Evolutionary conservation across 1,140 invertebrate species (phyloP).

Genomic region (Parapsyche elsis): DNA sequence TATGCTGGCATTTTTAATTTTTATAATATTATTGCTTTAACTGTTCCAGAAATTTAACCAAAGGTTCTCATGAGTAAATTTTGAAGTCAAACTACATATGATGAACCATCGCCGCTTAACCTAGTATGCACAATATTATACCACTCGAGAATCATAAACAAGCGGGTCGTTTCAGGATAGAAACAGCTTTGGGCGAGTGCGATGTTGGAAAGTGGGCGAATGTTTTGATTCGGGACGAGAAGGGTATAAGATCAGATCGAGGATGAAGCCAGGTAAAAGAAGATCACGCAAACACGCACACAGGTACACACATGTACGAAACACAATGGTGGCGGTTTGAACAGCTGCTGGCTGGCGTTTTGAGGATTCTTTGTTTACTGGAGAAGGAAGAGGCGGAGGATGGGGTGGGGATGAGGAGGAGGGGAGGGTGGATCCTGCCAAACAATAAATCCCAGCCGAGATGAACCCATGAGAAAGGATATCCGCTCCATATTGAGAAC

Average conservation of each 20-base stretch:
- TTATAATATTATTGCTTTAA: too few species aligned
- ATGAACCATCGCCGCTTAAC: too few species aligned
- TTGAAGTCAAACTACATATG: too few species aligned
- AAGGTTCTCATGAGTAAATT: too few species aligned
- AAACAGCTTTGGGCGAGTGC: too few species aligned
- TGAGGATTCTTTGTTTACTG: conserved; percentile 48
- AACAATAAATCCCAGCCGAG: conserved; percentile 12
- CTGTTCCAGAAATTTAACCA: too few species aligned
- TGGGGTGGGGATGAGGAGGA: neutral
- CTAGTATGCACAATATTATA: too few species aligned
- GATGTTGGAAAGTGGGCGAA: neutral
- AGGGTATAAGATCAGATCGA: neutral
- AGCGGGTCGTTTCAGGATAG: too few species aligned
- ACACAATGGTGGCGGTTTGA: conserved; percentile 37
- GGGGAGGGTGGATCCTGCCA: neutral
- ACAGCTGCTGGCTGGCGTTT: conserved; percentile 42
- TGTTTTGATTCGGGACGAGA: neutral
- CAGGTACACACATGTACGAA: neutral
- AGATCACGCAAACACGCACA: conserved; percentile 31
- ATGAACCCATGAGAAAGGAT: conserved; percentile 47
- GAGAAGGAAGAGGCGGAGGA: neutral
- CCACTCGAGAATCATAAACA: too few species aligned
- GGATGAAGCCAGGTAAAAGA: conserved; percentile 31
- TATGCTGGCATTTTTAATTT: too few species aligned
- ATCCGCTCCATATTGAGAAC: conserved; percentile 42